These are phyloP conservation scores for Stenopsyche tienmushanensis DNA, from an alignment of 1,140 invertebrate genomes.

Conservation along the genomic window DNA sequence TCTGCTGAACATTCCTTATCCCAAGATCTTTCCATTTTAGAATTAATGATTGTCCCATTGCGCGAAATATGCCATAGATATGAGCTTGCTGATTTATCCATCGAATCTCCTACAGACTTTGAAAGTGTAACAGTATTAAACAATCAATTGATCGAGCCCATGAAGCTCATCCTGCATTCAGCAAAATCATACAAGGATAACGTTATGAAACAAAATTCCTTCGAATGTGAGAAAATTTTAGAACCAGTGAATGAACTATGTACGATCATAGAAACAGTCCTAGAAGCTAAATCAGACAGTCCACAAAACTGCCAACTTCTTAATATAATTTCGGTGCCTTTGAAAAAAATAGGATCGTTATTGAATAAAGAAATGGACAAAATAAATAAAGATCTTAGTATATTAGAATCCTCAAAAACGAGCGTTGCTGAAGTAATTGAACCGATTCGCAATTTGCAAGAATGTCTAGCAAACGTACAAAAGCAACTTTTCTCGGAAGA, in stretches of 20 bases:
- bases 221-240: neutral
- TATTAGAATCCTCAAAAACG: conserved; percentile 9
- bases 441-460: conserved; percentile 38
- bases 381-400: neutral
- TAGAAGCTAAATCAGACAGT: neutral
- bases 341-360: conserved; percentile 24
- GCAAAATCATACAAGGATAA: conserved; percentile 2
- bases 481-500: conserved; percentile 39
- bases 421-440: conserved; percentile 30
- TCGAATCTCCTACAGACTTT: conserved; percentile 5
- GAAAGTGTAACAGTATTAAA: neutral
- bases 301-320: conserved; percentile 24
- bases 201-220: neutral
- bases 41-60: conserved; percentile 34
- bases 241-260: conserved; percentile 24
- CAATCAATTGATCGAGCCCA: conserved; percentile 1
- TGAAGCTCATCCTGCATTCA: neutral
- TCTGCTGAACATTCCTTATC: conserved; percentile 12
- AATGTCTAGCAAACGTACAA: conserved; percentile 37
- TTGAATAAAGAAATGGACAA: conserved; percentile 7
- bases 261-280: neutral
- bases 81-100: conserved; percentile 31
- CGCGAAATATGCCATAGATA: conserved; percentile 37
- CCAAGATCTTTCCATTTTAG: conserved; percentile 18
- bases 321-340: conserved; percentile 24